Evolutionary conservation across 2,888 invertebrate genomes (phyloP).

Genomic region (Parnassius orleans): DNA sequence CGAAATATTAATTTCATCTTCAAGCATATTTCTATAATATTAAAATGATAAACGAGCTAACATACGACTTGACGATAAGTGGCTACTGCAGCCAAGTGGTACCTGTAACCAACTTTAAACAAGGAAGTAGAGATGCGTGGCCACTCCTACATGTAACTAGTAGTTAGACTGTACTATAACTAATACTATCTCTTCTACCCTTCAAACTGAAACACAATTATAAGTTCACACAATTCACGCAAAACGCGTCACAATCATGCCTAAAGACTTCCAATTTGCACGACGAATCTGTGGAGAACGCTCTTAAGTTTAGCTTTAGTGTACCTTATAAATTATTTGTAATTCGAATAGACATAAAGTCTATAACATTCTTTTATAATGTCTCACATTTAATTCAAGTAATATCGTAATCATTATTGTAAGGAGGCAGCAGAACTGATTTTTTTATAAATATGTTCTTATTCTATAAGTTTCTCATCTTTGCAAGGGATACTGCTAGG

Average conservation of each 20-base stretch:
- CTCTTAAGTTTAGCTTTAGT: conserved; percentile 83
- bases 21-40: no score
- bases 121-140: no score
- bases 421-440: conserved; percentile 75
- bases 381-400: conserved; percentile 54
- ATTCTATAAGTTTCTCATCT: conserved; percentile 54
- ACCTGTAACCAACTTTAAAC: no score
- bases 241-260: conserved; percentile 98
- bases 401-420: conserved; percentile 57
- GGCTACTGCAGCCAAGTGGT: no score
- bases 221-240: conserved; percentile 90
- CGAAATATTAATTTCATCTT: no score
- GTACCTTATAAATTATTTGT: conserved; percentile 69
- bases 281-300: conserved; percentile 98
- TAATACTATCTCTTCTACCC: no score
- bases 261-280: conserved; percentile 97
- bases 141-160: no score
- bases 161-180: no score
- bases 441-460: conserved; percentile 62
- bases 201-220: no score
- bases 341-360: conserved; percentile 67
- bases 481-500: conserved; percentile 46
- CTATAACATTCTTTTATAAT: conserved; percentile 53
- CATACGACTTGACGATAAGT: no score
- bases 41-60: no score